Percentiles rank a stretch among this genome's conserved stretches.
phyloP scores from a whole-genome alignment of 1,140 invertebrate species.

The Nixonia krombeini region DNA sequence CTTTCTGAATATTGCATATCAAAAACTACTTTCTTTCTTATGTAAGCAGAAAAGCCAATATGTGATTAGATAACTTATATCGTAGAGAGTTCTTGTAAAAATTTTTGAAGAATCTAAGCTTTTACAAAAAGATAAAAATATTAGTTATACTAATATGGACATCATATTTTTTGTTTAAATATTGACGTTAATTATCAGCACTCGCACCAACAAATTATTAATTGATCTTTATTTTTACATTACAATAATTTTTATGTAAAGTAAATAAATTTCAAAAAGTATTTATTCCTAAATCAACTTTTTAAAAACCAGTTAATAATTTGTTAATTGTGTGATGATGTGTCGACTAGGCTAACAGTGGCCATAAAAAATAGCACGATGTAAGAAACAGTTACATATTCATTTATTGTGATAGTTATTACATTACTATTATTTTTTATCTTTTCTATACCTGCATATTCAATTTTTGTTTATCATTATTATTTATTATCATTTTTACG shows the following conservation, averaged over 20 bases:
- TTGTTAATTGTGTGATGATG: conserved; percentile 33
- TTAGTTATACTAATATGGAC: not conserved
- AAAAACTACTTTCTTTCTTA: conserved; percentile 16
- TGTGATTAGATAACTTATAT: no score
- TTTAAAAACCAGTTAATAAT: conserved; percentile 4
- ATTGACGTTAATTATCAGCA: conserved; percentile 21
- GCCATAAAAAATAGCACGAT: conserved; percentile 6
- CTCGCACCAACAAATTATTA: conserved; percentile 21
- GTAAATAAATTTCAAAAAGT: no score
- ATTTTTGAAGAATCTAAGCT: no score
- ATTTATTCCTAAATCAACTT: no score
- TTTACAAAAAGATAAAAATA: conserved; percentile 1
- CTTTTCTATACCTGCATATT: conserved; percentile 10
- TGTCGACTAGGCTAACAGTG: conserved; percentile 41
- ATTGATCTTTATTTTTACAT: conserved; percentile 1
- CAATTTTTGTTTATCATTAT: conserved; percentile 2
- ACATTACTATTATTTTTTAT: conserved; percentile 12
- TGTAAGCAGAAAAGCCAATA: no score
- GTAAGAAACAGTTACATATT: conserved; percentile 23
- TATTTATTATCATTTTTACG: conserved; percentile 1
- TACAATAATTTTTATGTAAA: no score
- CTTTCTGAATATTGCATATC: conserved; percentile 15
- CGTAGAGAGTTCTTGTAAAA: no score
- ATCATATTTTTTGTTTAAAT: conserved; percentile 3
- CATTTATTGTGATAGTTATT: conserved; percentile 11